These are phyloP conservation scores for Pseudomyrmex dendroicus DNA, from an alignment of 1,140 invertebrate species.

Conservation along the genomic window DNA sequence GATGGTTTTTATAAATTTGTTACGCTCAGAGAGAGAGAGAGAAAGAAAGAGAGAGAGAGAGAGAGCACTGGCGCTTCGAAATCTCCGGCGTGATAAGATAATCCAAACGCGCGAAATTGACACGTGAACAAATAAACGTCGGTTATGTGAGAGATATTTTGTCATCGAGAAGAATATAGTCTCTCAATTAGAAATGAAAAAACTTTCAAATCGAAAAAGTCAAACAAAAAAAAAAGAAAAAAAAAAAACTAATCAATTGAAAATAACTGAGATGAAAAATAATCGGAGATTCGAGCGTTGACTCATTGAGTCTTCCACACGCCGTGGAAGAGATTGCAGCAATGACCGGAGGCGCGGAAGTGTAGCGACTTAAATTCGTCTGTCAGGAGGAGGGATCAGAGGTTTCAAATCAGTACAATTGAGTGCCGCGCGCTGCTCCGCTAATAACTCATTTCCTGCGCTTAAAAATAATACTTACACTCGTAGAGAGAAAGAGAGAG, in stretches of 20 bases:
- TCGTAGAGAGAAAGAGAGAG: conserved; percentile 17
- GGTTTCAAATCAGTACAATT: conserved; percentile 75
- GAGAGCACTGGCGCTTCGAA: neutral
- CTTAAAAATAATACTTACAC: conserved; percentile 68
- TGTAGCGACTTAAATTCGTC: conserved; percentile 58
- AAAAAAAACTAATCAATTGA: too few relatives aligned
- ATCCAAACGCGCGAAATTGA: neutral
- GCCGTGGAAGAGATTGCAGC: conserved; percentile 3
- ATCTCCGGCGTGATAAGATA: conserved; percentile 10
- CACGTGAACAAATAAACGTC: neutral
- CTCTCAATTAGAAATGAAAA: neutral
- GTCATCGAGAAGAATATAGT: too few relatives aligned
- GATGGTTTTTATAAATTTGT: conserved; percentile 11
- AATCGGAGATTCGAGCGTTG: conserved; percentile 23
- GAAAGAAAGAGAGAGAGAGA: too few relatives aligned
- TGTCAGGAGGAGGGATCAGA: conserved; percentile 59
- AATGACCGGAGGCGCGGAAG: conserved; percentile 58
- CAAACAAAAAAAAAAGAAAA: too few relatives aligned
- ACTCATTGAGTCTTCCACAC: conserved; percentile 22
- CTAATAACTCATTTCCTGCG: conserved; percentile 73
- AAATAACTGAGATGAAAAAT: neutral
- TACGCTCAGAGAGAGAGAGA: too few relatives aligned
- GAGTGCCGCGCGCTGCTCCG: conserved; percentile 54
- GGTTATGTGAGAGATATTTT: too few relatives aligned
- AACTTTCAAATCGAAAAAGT: too few relatives aligned